Conservation (phyloP, 1,140 invertebrate species). For the Lamellibrachia luymesi region DNA sequence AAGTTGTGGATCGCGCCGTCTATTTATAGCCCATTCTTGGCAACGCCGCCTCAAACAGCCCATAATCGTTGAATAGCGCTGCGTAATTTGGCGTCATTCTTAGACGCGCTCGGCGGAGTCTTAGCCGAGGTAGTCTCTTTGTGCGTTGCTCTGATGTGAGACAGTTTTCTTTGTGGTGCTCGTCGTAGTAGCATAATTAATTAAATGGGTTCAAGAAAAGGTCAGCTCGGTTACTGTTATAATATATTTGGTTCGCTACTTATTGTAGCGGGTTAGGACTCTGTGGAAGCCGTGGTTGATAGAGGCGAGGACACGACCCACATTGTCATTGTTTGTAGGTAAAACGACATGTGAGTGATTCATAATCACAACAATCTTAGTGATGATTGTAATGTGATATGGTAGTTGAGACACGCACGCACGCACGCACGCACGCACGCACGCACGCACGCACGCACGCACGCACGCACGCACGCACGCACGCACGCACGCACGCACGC, state of each 20-base stretch:
- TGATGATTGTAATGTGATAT: too few relatives aligned
- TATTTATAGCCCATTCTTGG: not conserved
- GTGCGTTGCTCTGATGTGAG: not conserved
- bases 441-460: not conserved
- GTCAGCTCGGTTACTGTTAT: not conserved
- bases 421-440: too few relatives aligned
- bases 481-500: not conserved
- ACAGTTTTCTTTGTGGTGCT: not conserved
- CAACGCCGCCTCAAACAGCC: not conserved
- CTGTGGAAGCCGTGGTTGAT: not conserved
- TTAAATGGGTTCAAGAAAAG: not conserved
- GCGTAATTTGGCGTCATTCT: slow-evolving; percentile 4
- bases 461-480: not conserved
- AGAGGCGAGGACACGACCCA: not conserved
- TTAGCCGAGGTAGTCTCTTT: not conserved
- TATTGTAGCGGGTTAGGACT: not conserved
- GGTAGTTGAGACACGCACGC: too few relatives aligned
- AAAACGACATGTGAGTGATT: not conserved
- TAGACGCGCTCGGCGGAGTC: not conserved
- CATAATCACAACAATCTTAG: not conserved
- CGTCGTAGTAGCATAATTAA: not conserved
- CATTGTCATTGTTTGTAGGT: not conserved
- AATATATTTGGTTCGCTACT: not conserved
- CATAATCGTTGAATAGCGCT: not conserved
- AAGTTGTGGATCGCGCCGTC: not conserved